These are phyloP conservation scores for Caenorhabditis zanzibari DNA, from an alignment of 2,888 invertebrate genomes.

Conservation along the genomic window DNA sequence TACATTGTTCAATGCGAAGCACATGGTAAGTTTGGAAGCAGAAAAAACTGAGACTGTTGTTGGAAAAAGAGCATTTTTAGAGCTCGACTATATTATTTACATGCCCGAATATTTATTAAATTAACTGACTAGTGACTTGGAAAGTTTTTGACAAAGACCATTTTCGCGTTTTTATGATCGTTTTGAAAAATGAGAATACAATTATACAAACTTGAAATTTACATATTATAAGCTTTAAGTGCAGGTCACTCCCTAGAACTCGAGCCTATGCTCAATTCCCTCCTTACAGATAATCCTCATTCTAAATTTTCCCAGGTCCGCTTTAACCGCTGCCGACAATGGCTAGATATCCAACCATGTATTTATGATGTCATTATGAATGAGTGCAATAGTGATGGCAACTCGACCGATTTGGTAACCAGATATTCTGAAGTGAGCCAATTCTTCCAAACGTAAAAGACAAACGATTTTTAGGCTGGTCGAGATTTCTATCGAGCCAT, in stretches of 20 bases:
- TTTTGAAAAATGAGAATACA: too few species aligned
- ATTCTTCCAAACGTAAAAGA: too few species aligned
- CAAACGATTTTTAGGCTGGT: slow-evolving; percentile 29
- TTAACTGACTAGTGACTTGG: too few species aligned
- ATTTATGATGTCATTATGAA: slow-evolving; percentile 52
- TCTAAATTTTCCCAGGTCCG: slow-evolving; percentile 22
- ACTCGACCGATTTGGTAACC: slow-evolving; percentile 33
- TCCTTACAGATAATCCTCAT: background rate
- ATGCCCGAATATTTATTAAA: too few species aligned
- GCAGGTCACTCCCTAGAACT: too few species aligned
- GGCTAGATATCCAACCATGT: slow-evolving; percentile 54
- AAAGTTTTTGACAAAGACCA: too few species aligned
- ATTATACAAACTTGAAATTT: too few species aligned
- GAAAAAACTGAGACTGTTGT: background rate
- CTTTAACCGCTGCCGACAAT: slow-evolving; percentile 52
- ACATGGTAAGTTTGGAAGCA: slow-evolving; percentile 2
- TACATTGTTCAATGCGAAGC: slow-evolving; percentile 39
- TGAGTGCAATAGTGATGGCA: slow-evolving; percentile 46
- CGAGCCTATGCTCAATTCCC: too few species aligned
- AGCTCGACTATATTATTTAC: too few species aligned
- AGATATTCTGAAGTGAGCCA: slow-evolving; percentile 35
- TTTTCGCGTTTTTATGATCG: too few species aligned
- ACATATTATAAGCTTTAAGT: too few species aligned
- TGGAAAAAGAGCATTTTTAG: too few species aligned
- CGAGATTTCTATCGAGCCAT: slow-evolving; percentile 43